These are phyloP conservation scores for Cylloceria caligata DNA, from an alignment of 2,888 invertebrate genomes.

Conservation along the genomic window DNA sequence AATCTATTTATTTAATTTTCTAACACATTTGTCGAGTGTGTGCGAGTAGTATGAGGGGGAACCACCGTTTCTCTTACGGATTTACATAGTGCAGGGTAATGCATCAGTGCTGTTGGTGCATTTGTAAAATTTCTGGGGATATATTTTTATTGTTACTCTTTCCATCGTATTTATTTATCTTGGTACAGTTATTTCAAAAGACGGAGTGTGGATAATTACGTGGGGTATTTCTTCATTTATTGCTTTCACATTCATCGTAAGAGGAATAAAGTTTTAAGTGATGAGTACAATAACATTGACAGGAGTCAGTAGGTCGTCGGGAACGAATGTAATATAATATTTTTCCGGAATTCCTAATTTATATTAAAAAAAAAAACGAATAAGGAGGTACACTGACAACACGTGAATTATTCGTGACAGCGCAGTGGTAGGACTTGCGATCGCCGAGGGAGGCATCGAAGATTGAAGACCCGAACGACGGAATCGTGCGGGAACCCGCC, in stretches of 20 bases:
- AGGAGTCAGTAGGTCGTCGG: too few species aligned
- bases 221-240: background rate
- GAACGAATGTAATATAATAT: too few species aligned
- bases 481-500: slow-evolving; percentile 47
- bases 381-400: background rate
- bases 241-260: too few species aligned
- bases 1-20: slow-evolving; percentile 68
- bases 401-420: slow-evolving; percentile 31
- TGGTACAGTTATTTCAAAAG: background rate
- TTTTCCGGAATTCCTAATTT: background rate
- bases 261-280: too few species aligned
- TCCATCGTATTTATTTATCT: background rate
- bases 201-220: background rate
- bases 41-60: slow-evolving; percentile 12
- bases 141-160: slow-evolving; percentile 5
- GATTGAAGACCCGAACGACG: slow-evolving; percentile 59
- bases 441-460: slow-evolving; percentile 55
- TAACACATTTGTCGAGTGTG: slow-evolving; percentile 57
- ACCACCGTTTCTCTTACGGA: slow-evolving; percentile 15
- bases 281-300: too few species aligned
- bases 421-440: slow-evolving; percentile 28
- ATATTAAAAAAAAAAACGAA: background rate
- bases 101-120: slow-evolving; percentile 35
- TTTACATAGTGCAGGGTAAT: slow-evolving; percentile 45
- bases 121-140: slow-evolving; percentile 34